A percentile compares a stretch with the other conserved stretches of the same genome.
Conservation (phyloP, 1,140 invertebrate species). For the Homalodisca vitripennis region DNA sequence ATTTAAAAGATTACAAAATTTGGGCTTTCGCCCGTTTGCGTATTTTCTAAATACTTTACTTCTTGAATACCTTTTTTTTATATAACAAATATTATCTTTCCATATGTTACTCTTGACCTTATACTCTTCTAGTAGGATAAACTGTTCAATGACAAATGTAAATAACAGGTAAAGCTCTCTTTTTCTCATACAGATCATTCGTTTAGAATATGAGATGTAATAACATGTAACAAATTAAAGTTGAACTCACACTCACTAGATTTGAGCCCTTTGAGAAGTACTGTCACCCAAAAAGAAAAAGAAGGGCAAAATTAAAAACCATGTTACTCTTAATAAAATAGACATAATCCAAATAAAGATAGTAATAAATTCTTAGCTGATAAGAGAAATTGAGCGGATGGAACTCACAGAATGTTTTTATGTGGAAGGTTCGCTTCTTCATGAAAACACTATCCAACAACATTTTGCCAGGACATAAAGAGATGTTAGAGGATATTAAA, state of each 20-base stretch:
- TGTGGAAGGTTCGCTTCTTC: constrained; percentile 61
- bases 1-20: no score
- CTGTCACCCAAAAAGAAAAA: no score
- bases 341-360: background rate
- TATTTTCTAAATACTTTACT: no score
- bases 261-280: background rate
- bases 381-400: background rate
- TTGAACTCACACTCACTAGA: background rate
- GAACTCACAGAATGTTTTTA: background rate
- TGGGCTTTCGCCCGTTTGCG: no score
- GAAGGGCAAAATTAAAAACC: background rate
- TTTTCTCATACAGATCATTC: background rate
- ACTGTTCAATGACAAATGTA: no score
- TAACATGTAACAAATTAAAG: background rate
- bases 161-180: background rate
- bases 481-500: constrained; percentile 56
- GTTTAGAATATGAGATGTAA: background rate
- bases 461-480: constrained; percentile 58
- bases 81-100: no score
- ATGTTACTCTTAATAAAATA: background rate
- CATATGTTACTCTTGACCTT: no score
- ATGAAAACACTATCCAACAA: constrained; percentile 64
- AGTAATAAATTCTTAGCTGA: background rate
- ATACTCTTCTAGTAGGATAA: no score
- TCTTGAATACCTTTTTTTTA: no score